A percentile compares a stretch with the other conserved stretches of the same genome.
Conservation (phyloP, 1,140 invertebrate genomes). For the Ladona fulva region DNA sequence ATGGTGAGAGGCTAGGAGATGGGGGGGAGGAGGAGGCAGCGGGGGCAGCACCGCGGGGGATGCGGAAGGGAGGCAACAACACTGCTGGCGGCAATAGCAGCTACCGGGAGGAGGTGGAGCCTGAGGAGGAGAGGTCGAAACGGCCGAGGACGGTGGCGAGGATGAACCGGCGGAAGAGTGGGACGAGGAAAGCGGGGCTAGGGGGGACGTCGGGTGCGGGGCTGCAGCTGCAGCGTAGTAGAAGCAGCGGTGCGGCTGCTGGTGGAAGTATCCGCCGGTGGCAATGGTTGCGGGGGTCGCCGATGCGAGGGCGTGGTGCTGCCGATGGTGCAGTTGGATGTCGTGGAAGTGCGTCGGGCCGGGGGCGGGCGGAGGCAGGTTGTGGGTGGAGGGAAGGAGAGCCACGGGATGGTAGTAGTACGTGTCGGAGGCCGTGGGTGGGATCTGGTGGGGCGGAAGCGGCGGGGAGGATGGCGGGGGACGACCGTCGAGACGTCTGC, state of each 20-base stretch:
- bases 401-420: slow-evolving; percentile 2
- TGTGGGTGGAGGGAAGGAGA: not conserved
- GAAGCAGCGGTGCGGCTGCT: slow-evolving; percentile 5
- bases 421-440: slow-evolving; percentile 3
- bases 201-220: not conserved
- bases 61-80: not conserved
- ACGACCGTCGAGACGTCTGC: not conserved
- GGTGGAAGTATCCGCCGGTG: not conserved
- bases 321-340: not conserved
- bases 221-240: not conserved
- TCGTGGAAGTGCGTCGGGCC: not conserved
- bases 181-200: not conserved
- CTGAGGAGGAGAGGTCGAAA: not conserved
- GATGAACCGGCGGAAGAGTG: not conserved
- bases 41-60: not conserved
- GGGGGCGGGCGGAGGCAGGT: not conserved
- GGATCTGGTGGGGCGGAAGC: not conserved
- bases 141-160: not conserved
- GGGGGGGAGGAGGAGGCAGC: not conserved
- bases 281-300: not conserved
- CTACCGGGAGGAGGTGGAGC: not conserved
- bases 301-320: not conserved
- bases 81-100: not conserved
- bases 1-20: not conserved
- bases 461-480: not conserved